phyloP scores from a whole-genome alignment of 2,888 invertebrate genomes.

The Acleris literana region DNA sequence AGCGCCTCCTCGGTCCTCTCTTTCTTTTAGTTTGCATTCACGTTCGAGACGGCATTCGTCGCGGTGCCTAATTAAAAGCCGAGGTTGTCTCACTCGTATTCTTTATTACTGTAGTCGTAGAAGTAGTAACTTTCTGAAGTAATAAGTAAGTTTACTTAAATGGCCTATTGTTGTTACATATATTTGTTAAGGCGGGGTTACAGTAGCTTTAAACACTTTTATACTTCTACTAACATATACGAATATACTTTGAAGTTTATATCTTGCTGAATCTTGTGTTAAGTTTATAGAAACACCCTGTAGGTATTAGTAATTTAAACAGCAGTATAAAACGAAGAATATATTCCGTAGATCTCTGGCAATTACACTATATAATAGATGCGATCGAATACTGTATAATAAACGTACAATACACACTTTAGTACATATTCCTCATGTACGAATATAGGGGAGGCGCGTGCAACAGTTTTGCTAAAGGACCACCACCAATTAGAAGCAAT shows the following conservation, averaged over 20 bases:
- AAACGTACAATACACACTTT: constrained; percentile 17
- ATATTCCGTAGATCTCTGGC: too few relatives aligned
- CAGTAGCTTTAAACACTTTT: neutral
- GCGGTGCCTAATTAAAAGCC: constrained; percentile 65
- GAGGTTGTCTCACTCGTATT: constrained; percentile 49
- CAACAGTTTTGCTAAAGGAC: constrained; percentile 79
- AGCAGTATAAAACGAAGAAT: too few relatives aligned
- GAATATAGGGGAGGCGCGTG: constrained; percentile 75
- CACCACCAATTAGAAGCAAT: constrained; percentile 81
- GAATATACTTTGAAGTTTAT: neutral
- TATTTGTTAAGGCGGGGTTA: neutral
- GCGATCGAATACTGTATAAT: neutral
- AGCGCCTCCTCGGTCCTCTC: constrained; percentile 56
- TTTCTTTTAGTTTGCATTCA: constrained; percentile 50
- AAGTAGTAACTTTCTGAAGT: constrained; percentile 17
- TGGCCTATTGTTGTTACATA: constrained; percentile 25
- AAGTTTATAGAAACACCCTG: too few relatives aligned
- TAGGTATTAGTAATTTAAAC: too few relatives aligned
- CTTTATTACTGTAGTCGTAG: constrained; percentile 40
- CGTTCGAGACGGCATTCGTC: constrained; percentile 56
- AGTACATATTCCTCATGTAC: constrained; percentile 34
- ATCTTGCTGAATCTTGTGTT: too few relatives aligned
- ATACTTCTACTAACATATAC: neutral
- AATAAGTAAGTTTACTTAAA: constrained; percentile 28
- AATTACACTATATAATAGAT: neutral